Evolutionary conservation across 2,888 invertebrate species (phyloP).

Genomic region (Aspidiotus rigidus): DNA sequence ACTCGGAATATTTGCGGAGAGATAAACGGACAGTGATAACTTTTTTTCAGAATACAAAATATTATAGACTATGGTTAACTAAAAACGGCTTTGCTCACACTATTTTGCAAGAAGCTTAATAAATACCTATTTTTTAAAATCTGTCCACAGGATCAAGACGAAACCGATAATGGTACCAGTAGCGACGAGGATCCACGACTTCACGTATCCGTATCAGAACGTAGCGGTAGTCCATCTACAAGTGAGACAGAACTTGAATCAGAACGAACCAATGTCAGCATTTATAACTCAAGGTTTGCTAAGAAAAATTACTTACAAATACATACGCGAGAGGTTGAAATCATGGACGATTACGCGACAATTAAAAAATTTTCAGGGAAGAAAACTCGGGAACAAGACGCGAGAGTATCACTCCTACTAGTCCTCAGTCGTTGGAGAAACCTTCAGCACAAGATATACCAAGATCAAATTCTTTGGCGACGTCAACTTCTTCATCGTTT

Average conservation of each 20-base stretch:
- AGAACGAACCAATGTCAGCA: conserved; percentile 15
- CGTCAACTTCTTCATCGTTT: conserved; percentile 19
- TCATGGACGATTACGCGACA: background rate
- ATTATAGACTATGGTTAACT: too few relatives aligned
- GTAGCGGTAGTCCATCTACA: conserved; percentile 37
- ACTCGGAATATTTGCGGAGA: too few relatives aligned
- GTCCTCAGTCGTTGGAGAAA: conserved; percentile 20
- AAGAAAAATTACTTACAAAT: background rate
- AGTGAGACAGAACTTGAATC: conserved; percentile 36
- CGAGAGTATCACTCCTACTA: conserved; percentile 22
- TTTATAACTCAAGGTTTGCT: background rate
- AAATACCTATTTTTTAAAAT: too few relatives aligned
- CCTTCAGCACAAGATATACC: conserved; percentile 8
- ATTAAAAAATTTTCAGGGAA: conserved; percentile 14
- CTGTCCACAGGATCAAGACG: conserved; percentile 24
- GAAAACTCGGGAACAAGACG: conserved; percentile 13
- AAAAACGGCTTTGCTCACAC: too few relatives aligned
- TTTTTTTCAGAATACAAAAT: too few relatives aligned
- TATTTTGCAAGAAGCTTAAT: too few relatives aligned
- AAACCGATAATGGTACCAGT: conserved; percentile 35
- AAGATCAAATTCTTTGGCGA: conserved; percentile 12
- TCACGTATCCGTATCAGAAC: conserved; percentile 36
- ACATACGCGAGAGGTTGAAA: background rate
- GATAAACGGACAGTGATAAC: too few relatives aligned
- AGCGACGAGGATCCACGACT: conserved; percentile 35